Conservation (phyloP, 2,113 vertebrate genomes). For the Eudorcas thomsonii region DNA sequence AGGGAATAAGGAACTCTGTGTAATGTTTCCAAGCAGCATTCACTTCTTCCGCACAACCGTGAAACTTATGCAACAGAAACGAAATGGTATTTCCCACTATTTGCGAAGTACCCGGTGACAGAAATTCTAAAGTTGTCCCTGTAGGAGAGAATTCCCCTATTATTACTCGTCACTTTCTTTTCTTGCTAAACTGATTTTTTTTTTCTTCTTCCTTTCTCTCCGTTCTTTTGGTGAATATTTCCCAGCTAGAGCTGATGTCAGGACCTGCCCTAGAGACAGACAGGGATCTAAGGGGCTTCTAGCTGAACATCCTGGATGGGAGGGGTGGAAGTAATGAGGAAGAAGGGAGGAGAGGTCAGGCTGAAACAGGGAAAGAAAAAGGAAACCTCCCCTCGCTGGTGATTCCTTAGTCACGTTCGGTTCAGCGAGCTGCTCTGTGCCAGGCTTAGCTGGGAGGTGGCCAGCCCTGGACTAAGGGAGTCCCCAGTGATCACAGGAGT, state of each 20-base stretch:
- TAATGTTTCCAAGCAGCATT: not conserved
- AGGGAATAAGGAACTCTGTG: conserved; percentile 1
- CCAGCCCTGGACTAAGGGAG: conserved; percentile 21
- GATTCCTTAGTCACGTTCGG: not conserved
- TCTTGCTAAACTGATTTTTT: not conserved
- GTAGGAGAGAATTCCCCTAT: conserved; percentile 46
- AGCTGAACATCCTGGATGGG: not conserved
- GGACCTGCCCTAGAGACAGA: not conserved
- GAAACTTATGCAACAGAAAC: not conserved
- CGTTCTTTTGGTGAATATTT: not conserved
- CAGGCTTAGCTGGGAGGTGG: conserved; percentile 7
- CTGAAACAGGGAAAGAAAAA: not conserved
- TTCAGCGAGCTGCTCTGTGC: not conserved
- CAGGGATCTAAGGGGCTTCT: not conserved
- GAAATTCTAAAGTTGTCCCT: conserved; percentile 48
- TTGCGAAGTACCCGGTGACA: not conserved
- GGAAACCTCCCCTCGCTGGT: not conserved
- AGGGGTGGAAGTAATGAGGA: not conserved
- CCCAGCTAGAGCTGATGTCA: not conserved
- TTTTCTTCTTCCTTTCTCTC: not conserved
- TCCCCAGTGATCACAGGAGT: not conserved
- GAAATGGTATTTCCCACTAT: conserved; percentile 25
- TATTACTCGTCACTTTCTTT: not conserved
- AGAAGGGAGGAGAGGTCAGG: not conserved
- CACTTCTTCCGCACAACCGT: not conserved